Conservation (phyloP, 1,140 invertebrate genomes). For the Drosophila teissieri region DNA sequence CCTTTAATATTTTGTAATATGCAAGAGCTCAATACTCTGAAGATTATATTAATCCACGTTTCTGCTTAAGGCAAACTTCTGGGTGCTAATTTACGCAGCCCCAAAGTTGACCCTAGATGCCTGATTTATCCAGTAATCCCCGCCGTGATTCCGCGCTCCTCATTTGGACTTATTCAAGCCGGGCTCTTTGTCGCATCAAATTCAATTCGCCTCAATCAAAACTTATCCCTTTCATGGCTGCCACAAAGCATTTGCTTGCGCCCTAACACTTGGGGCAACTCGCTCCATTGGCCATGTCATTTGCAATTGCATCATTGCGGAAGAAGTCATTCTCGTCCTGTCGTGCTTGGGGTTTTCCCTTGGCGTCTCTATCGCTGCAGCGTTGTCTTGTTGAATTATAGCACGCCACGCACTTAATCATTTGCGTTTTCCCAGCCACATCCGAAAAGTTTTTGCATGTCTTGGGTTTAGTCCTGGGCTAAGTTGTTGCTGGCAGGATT, state of each 20-base stretch:
- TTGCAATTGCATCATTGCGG: slow-evolving; percentile 44
- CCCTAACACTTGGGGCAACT: slow-evolving; percentile 25
- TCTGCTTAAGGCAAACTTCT: slow-evolving; percentile 19
- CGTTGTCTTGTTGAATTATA: slow-evolving; percentile 79
- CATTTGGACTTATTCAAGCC: slow-evolving; percentile 15
- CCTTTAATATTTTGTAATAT: too few relatives aligned
- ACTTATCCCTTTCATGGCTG: slow-evolving; percentile 39
- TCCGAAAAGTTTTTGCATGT: slow-evolving; percentile 74
- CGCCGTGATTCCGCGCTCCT: slow-evolving; percentile 6
- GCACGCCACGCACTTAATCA: slow-evolving; percentile 76
- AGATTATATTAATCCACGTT: slow-evolving; percentile 10
- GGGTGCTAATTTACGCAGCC: slow-evolving; percentile 25
- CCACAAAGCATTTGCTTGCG: slow-evolving; percentile 46
- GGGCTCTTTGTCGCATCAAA: slow-evolving; percentile 39
- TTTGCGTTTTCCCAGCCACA: slow-evolving; percentile 76
- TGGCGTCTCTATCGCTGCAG: slow-evolving; percentile 32
- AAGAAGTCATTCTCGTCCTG: slow-evolving; percentile 1
- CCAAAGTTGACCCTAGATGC: slow-evolving; percentile 25
- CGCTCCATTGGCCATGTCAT: slow-evolving; percentile 67
- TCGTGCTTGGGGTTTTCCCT: slow-evolving; percentile 22
- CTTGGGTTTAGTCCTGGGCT: slow-evolving; percentile 38
- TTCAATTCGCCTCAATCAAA: slow-evolving; percentile 55
- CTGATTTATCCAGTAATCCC: slow-evolving; percentile 13
- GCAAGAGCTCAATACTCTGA: neutral
- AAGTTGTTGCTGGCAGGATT: slow-evolving; percentile 37